Evolutionary conservation across 92 coral and sea anemone genomes (phyloP), one percentile per base, ranked within the genome.

Genomic region (Epizoanthus illoricatus): DNA sequence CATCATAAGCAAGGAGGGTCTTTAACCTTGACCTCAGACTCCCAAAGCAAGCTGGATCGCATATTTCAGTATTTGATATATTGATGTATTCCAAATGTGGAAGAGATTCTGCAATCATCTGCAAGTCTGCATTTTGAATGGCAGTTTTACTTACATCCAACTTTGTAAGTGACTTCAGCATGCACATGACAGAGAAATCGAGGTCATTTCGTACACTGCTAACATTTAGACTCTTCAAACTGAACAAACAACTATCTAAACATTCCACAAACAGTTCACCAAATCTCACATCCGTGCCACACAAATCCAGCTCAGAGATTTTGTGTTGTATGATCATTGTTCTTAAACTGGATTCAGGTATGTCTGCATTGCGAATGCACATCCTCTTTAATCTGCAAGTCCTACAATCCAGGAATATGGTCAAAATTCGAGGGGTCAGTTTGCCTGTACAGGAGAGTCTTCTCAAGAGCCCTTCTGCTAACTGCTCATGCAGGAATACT

Each of bases 401-500:
- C 71, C 70, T 72, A 41, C 70, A 71, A 16, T 92, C 86, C 10
- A 69, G 75, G 76, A 92, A 92, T 65, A 92, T 61, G 11, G 91
- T 87, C 75, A 84, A 67, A 16, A 78, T 71, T 56, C 69, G 84
- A 65, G 85, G 83, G 21, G 84, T 85, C 7, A 92, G 91, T 36
- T 79, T 90, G 65, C 84, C 86, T 21, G 80, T 33, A 40, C 67
- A 43, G 4, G 96, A 81, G 16, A 92, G 81, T 47, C 57, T 80
- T 17, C 86, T 86, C 65, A 92, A 63, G 5, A 92, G 84, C 3
- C 62, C 84, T 28, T 90, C 93, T 10, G 96, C 89, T 1, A 92
- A 90, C 39, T 90, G 93, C 54, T 92, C 96, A 57, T 90, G 96
- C 4, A 92, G 73, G 36, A 87, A 87, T 3, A 87, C 83, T 3